Base-by-base conservation (phyloP, 2,797 vertebrate genomes). In the Tapirus indicus region DNA sequence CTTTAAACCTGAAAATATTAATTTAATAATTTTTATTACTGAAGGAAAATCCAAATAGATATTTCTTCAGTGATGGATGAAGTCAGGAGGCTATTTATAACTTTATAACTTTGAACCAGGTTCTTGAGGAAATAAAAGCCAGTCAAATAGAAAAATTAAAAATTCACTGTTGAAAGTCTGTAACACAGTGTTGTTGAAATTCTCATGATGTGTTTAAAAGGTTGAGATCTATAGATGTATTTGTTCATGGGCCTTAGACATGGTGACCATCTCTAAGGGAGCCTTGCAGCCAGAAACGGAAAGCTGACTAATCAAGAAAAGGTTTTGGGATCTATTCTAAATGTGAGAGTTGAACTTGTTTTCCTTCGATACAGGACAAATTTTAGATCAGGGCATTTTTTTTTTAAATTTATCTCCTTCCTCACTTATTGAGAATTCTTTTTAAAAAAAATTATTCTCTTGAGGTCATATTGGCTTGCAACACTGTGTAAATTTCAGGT, bases 31-130 rank as follows among this genome's bases (percentile, higher is more conserved):
- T 54, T 64, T 96, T 38, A 1, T 72, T 93, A 78, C 56, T 98
- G 52, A 94, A 82, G 41, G 29, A 38, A 97, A 84, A 92, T 29
- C 29, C 91, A 72, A 79, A 54, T 56, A 93, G 44, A 68, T 54
- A 74, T 52, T 90, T 97, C n/a, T 66, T 90, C 85, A 88, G 60
- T 71, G 68, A 84, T 96, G 25, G 85, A 90, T 71, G n/a, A 97
- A 97, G 2, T 90, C 89, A 94, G 93, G 38, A 72, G 88, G 32
- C 75, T 75, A 84, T 93, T 91, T 17, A 10, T 44, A 94, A 90
- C 16, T 93, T 91, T 17, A 10, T 44, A 94, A 90, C 16, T 90
- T 94, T 79, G 32, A 92, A 68, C 38, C 38, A 38, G 38, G 7
- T 68, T 62, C 58, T 95, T 82, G 79, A 32, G 49, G 62, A 25